Conservation (phyloP, 2,888 invertebrate genomes). For the Alviniconcha strummeri region DNA sequence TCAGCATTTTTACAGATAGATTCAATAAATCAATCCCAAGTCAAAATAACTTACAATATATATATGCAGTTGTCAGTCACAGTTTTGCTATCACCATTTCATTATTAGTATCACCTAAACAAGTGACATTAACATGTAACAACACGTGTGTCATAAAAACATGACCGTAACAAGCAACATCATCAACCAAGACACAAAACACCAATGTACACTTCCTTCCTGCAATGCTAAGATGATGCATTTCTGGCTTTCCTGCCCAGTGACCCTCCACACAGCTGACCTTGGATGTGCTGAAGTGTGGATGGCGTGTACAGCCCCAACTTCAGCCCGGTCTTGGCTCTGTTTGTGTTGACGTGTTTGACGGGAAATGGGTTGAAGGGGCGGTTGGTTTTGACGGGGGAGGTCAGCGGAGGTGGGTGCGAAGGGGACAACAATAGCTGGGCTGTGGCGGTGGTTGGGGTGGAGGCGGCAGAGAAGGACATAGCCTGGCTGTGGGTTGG, state of each 20-base stretch:
- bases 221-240: conserved; percentile 34
- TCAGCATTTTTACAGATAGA: too few relatives aligned
- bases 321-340: conserved; percentile 67
- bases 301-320: conserved; percentile 70
- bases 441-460: neutral
- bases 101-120: too few relatives aligned
- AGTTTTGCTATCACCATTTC: too few relatives aligned
- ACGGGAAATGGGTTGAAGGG: conserved; percentile 70
- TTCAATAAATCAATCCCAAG: too few relatives aligned
- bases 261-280: conserved; percentile 27
- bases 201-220: neutral
- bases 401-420: neutral
- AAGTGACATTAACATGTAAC: too few relatives aligned
- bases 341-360: conserved; percentile 65
- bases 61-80: too few relatives aligned
- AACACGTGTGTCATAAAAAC: neutral
- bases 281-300: conserved; percentile 55
- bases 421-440: neutral
- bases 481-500: conserved; percentile 2
- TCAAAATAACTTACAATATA: too few relatives aligned
- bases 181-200: neutral
- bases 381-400: conserved; percentile 36
- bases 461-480: neutral
- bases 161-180: neutral
- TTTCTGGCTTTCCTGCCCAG: conserved; percentile 34